Conservation (phyloP, 2,888 invertebrate genomes). For the Cynaeus angustus region DNA sequence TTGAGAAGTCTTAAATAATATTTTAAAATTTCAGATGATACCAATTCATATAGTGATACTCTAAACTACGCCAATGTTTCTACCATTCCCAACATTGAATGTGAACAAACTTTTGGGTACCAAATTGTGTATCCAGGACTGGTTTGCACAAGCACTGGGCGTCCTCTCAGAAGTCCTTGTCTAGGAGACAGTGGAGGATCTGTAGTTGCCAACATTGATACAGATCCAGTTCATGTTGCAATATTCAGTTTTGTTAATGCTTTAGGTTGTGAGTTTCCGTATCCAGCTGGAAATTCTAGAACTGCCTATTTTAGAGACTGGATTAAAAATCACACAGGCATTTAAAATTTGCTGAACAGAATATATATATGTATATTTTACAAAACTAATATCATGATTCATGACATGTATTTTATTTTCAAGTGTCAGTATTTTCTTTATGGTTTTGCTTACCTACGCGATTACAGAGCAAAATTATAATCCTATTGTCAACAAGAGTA, state of each 20-base stretch:
- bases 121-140: background rate
- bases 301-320: constrained; percentile 4
- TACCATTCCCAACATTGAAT: background rate
- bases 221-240: background rate
- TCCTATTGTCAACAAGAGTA: too few species aligned
- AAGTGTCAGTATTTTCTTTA: too few species aligned
- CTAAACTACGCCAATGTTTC: background rate
- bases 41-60: background rate
- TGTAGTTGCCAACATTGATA: background rate
- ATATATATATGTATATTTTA: too few species aligned
- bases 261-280: constrained; percentile 5
- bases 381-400: too few species aligned
- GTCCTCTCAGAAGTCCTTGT: constrained; percentile 11
- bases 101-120: background rate
- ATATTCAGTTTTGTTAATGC: constrained; percentile 11
- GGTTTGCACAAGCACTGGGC: constrained; percentile 10
- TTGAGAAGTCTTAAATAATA: too few species aligned
- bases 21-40: constrained; percentile 3
- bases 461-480: too few species aligned
- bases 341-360: background rate
- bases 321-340: background rate
- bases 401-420: too few species aligned
- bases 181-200: constrained; percentile 16
- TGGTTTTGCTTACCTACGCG: too few species aligned
- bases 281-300: constrained; percentile 5